Evolutionary conservation across 2,113 vertebrate species (phyloP), one percentile per base, ranked within the genome.

Genomic region (Dromas ardeola): DNA sequence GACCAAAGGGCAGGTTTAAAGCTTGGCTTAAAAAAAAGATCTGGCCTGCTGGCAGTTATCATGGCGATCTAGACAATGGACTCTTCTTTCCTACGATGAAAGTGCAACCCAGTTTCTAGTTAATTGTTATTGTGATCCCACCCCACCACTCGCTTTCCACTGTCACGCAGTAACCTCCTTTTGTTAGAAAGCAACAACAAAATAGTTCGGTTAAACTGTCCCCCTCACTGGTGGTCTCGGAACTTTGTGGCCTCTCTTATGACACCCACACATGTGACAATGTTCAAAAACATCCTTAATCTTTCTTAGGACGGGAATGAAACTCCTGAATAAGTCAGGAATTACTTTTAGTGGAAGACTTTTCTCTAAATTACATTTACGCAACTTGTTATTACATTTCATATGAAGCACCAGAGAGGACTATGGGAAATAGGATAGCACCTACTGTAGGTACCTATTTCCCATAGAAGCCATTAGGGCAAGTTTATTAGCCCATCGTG

Each of bases 361-460:
- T 79, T 42, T 71, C 67, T 50, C 86, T 96, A 95, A 95, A 92
- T 89, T 86, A 70, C 66, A 82, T 93, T 95, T 91, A 76, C 78
- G 81, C 45, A 83, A 58, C 47, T 72, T 58, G 47, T 94, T 94
- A 92, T 91, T 95, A 88, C 69, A 90, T 94, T 93, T 95, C 63
- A 47, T 49, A n/a, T 26, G 55, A 66, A 80, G 58, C 50, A 71
- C 58, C 71, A 59, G 58, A 70, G 26, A 80, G 87, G 66, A 86
- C 73, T 76, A 15, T 66, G 72, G 79, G 91, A 86, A 90, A 73
- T 42, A 80, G 38, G 47, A 87, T 62, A 77, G 59, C 74, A 94
- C 78, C 94, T 93, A 55, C 59, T 59, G 53, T 30, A 95, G 70
- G 78, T 61, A 62, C 61, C 67, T 88, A 69, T 94, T 95, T 92